Percentiles rank a stretch among this genome's conserved stretches.
phyloP scores from a whole-genome alignment of 2,113 vertebrate species.

The Okapia johnstoni region DNA sequence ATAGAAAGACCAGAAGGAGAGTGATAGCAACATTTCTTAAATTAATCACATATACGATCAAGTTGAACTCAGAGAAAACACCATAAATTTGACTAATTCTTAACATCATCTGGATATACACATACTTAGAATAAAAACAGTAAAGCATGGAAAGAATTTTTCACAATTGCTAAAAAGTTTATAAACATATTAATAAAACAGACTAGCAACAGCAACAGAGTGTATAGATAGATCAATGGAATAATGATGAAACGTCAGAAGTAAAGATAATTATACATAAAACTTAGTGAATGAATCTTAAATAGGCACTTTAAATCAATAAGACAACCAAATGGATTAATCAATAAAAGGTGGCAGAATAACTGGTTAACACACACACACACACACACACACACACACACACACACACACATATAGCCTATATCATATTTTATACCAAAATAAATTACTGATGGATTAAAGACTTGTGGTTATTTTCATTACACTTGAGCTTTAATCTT shows the following conservation, averaged over 20 bases:
- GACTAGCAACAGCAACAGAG: neutral
- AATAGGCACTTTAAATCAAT: neutral
- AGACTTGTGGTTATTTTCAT: neutral
- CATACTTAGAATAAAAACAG: neutral
- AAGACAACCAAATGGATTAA: constrained; percentile 1
- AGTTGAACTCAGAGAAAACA: neutral
- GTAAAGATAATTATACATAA: neutral
- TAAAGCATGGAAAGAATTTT: neutral
- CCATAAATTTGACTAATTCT: neutral
- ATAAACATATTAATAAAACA: neutral
- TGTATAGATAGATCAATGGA: neutral
- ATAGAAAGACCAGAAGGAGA: neutral
- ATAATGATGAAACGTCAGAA: neutral
- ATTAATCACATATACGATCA: neutral
- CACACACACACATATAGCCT: neutral
- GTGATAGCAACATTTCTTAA: neutral
- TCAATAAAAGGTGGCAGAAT: neutral
- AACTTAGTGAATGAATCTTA: neutral
- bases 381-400: neutral
- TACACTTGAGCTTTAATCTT: constrained; percentile 18
- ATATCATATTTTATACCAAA: neutral
- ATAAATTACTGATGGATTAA: neutral
- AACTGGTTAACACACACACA: neutral
- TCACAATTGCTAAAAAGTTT: neutral
- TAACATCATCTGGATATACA: neutral